Evolutionary conservation across 1,140 invertebrate genomes (phyloP).

Genomic region (Drosophila pandora): DNA sequence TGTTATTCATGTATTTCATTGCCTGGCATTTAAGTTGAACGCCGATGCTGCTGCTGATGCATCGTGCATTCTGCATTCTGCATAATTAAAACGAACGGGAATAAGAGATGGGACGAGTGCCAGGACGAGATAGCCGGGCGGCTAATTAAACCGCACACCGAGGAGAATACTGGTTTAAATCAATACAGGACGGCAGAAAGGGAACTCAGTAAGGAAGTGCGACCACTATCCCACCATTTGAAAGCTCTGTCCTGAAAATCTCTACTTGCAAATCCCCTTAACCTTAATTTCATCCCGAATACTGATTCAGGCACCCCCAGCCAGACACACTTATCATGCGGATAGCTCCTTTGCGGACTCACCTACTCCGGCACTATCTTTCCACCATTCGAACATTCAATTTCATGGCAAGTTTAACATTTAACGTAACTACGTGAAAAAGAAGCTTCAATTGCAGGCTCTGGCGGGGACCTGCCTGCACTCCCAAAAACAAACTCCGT

Average conservation of each 20-base stretch:
- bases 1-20: conserved; percentile 72
- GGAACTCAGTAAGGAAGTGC: no score
- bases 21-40: conserved; percentile 75
- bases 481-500: conserved; percentile 40
- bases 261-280: not conserved
- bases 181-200: not conserved
- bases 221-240: not conserved
- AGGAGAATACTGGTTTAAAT: not conserved
- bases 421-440: conserved; percentile 41
- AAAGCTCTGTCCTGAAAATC: not conserved
- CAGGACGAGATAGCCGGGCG: conserved; percentile 3
- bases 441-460: conserved; percentile 70
- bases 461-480: conserved; percentile 41
- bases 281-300: not conserved
- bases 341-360: conserved; percentile 7
- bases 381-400: conserved; percentile 61
- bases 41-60: conserved; percentile 51
- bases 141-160: conserved; percentile 27
- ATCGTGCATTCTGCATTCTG: conserved; percentile 63
- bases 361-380: conserved; percentile 46
- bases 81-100: conserved; percentile 72
- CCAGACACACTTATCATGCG: conserved; percentile 31
- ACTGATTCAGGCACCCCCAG: conserved; percentile 4
- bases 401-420: conserved; percentile 77
- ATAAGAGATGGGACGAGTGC: conserved; percentile 15